A percentile compares a stretch with the other conserved stretches of the same genome.
These are phyloP conservation scores for Teleopsis dalmanni DNA, from an alignment of 1,140 invertebrate species.

Conservation along the genomic window DNA sequence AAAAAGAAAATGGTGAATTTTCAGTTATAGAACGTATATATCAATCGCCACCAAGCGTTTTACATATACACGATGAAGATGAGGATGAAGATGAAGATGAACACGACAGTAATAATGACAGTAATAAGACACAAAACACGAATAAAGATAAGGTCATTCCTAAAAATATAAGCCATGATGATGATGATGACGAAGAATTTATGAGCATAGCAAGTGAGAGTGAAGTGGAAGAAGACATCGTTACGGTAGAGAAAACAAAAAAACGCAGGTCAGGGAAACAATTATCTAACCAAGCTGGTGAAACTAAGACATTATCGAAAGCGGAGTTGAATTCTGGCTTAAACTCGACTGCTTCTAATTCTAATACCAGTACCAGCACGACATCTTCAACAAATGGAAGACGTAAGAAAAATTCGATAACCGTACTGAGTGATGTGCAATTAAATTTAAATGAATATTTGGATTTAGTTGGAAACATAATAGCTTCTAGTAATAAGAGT, in stretches of 20 bases:
- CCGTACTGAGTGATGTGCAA: constrained; percentile 38
- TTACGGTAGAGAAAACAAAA: neutral
- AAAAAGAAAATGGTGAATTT: constrained; percentile 40
- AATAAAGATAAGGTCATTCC: neutral
- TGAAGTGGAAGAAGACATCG: no score
- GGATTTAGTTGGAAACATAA: constrained; percentile 39
- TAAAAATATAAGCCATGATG: neutral
- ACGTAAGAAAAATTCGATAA: constrained; percentile 29
- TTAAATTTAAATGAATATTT: constrained; percentile 41
- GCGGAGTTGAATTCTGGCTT: neutral
- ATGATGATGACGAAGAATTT: neutral
- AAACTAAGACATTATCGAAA: neutral
- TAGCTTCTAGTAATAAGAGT: constrained; percentile 36
- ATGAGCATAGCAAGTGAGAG: neutral
- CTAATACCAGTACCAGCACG: neutral
- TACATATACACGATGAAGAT: constrained; percentile 39
- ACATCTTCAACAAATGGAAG: neutral
- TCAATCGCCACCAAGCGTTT: constrained; percentile 39
- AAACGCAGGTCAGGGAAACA: no score
- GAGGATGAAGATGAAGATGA: constrained; percentile 29
- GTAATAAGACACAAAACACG: constrained; percentile 1
- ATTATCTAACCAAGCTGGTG: neutral
- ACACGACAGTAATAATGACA: neutral
- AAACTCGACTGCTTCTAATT: neutral
- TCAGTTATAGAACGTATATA: constrained; percentile 42